A percentile compares a stretch with the other conserved stretches of the same genome.
These are phyloP conservation scores for Diglossa cyanea DNA, from an alignment of 2,797 vertebrate species.

Conservation along the genomic window DNA sequence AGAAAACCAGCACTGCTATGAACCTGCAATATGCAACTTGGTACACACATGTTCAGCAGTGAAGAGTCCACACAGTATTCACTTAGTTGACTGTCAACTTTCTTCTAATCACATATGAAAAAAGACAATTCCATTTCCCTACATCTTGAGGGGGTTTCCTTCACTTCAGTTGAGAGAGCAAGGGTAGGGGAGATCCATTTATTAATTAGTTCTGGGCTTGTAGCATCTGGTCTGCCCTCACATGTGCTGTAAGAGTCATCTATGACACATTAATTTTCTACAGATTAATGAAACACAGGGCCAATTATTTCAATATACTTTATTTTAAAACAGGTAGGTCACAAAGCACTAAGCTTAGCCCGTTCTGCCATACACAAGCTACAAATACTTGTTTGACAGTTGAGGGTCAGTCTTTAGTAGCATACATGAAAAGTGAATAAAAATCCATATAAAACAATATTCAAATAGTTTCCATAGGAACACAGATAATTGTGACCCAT, in stretches of 20 bases:
- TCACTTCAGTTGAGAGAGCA: not conserved
- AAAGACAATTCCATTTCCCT: not conserved
- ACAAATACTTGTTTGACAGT: conserved; percentile 80
- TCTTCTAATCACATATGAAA: not conserved
- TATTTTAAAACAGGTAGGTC: conserved; percentile 77
- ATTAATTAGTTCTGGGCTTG: not conserved
- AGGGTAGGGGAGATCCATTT: not conserved
- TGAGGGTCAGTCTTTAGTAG: conserved; percentile 70
- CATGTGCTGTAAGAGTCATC: not conserved
- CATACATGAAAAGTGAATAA: conserved; percentile 78
- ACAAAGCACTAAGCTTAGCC: conserved; percentile 71
- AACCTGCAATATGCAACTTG: not conserved
- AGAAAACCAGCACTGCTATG: not conserved
- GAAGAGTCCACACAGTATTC: not conserved
- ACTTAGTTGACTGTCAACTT: not conserved
- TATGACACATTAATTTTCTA: not conserved
- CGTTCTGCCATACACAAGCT: conserved; percentile 75
- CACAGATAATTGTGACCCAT: conserved; percentile 89
- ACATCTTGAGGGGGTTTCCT: not conserved
- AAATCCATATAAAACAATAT: conserved; percentile 86
- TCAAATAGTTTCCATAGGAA: conserved; percentile 97
- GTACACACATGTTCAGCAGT: not conserved
- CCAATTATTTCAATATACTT: conserved; percentile 75
- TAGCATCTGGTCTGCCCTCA: not conserved
- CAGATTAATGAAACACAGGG: not conserved